Percentiles rank a stretch among this genome's conserved stretches.
These are phyloP conservation scores for Apus apus DNA, from an alignment of 2,113 vertebrate species.

Conservation along the genomic window DNA sequence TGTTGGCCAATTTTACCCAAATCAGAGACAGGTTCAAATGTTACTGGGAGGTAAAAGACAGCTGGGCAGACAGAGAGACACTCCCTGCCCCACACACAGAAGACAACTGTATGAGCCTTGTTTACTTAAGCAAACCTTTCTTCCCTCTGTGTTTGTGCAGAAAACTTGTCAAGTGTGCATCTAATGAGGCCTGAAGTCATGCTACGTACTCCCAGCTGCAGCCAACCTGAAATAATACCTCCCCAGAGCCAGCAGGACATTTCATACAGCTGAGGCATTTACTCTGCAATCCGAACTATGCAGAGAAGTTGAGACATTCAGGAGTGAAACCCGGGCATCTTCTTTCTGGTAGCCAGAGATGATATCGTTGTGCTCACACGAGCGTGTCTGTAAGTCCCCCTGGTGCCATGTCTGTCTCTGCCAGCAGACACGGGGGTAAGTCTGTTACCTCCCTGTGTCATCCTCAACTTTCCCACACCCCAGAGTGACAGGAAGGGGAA, in stretches of 20 bases:
- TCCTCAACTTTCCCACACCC: not conserved
- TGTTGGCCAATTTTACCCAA: no score
- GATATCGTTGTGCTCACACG: not conserved
- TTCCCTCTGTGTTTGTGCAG: not conserved
- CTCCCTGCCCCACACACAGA: not conserved
- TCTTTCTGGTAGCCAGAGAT: conserved; percentile 13
- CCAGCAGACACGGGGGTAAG: not conserved
- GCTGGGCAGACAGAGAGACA: not conserved
- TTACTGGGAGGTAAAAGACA: not conserved
- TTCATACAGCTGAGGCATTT: conserved; percentile 19
- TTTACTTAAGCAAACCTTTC: conserved; percentile 28
- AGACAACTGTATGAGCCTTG: not conserved
- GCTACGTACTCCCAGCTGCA: conserved; percentile 2
- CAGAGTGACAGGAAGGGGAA: conserved; percentile 4
- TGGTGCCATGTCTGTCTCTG: not conserved
- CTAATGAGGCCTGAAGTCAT: conserved; percentile 49
- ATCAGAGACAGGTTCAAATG: not conserved
- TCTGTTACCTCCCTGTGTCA: not conserved
- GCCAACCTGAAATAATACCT: conserved; percentile 57
- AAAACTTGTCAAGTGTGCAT: conserved; percentile 48
- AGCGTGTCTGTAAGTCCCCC: not conserved
- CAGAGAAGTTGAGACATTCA: conserved; percentile 45
- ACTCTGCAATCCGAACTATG: conserved; percentile 30
- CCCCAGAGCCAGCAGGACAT: conserved; percentile 32
- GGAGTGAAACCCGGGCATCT: not conserved